Base-by-base conservation (phyloP, 64 coral and sea anemone genomes). In the Stichodactyla helianthus region DNA sequence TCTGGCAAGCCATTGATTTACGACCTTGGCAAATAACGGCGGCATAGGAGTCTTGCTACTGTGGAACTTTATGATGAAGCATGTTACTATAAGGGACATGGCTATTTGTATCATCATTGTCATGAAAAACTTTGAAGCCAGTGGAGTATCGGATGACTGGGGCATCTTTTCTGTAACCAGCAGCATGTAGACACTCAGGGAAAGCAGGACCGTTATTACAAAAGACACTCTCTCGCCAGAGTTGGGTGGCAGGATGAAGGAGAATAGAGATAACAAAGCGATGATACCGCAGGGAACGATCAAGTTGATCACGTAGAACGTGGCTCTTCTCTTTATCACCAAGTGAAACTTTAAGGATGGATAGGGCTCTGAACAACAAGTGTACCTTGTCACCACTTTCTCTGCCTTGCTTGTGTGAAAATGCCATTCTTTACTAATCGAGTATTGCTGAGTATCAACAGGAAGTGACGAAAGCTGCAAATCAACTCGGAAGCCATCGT, bases 51-150 rank as follows among this genome's bases (percentile, higher is more conserved):
- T 82, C 5, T 77, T 88, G 31, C 6, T 83, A 80, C 51, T 62
- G 55, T 82, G 68, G 54, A 88, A 60, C 18, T 26, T 92, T 50
- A 88, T 92, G 19, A 92, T 77, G 16, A 83, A 59, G 87, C 91
- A 92, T 10, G 86, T 92, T 6, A 85, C 86, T 1, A 53, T 79
- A 12, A 92, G 86, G 7, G 91, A 92, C 7, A 92, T 6, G 18
- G 91, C 91, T 51, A 88, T 82, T 50, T 92, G 91, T 17, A 88
- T 44, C 91, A 92, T 92, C 50, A 62, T 82, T 1, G 63, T 70
- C 86, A 92, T 76, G 20, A 92, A 92, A 79, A 92, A 92, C 44
- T 88, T 88, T 7, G 91, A 92, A 60, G 86, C 91, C 5, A 92
- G 20, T 5, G 91, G 91, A 58, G 79, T 83, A 28, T 88, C 91